Base-by-base conservation (phyloP, 37 sponge, comb jelly and placozoan species). In the Ianthella basta region DNA sequence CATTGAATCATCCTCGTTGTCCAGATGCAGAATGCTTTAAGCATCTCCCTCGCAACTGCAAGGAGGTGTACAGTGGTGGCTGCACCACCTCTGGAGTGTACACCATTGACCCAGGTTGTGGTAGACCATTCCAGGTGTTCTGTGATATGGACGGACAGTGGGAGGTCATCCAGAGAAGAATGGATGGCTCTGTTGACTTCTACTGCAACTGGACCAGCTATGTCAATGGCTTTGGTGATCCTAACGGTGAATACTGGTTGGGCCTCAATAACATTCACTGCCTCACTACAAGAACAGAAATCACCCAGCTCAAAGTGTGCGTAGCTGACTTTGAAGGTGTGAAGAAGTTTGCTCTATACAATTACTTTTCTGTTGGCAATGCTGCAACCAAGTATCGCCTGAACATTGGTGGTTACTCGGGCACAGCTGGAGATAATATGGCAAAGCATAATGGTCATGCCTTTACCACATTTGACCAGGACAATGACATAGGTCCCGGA, bases 131-230 rank as follows among this genome's bases (percentile, higher is more conserved):
- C 79, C 41, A 78, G 25, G 83, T 83, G 20, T 83, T 33, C 64
- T 83, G 83, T 39, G 80, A 79, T 55, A 41, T 23, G 66, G 36
- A 40, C 40, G 64, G 64, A 36, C 55, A 55, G 34, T 83, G 64
- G 65, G 64, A 65, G 23, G 83, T 83, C 30, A 44, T 83, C 41
- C 83, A 83, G 69, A 65, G 83, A 15, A 83, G 83, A 64, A 83
- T 54, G 55, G 83, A 83, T 83, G 83, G 83, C 24, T 83, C 83
- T 68, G 83, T 34, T 12, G 32, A 83, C 32, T 83, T 83, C 27
- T 63, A 60, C 54, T 27, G 68, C 35, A 33, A 33, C 25, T 83
- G 83, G 83, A 6, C n/a, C 25, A 66, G 64, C 83, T 83, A 83
- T 41, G 83, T 64, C 21, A 20, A 60, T 34, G 83, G 83, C n/a